Base-by-base conservation (phyloP, 2,113 vertebrate species). In the Gulo gulo region DNA sequence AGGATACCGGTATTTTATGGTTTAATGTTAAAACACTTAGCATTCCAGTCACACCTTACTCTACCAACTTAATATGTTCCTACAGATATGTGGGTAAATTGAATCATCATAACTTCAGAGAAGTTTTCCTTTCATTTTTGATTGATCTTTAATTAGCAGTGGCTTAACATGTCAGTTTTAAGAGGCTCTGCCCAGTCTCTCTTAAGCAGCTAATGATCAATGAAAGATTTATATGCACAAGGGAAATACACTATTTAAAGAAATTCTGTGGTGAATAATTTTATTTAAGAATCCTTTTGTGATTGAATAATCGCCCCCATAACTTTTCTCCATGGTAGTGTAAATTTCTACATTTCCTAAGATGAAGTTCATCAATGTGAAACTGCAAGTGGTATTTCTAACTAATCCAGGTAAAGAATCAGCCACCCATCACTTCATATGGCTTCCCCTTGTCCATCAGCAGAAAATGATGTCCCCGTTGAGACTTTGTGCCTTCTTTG, bases 91-190 rank as follows among this genome's bases (percentile, higher is more conserved):
- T 84, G 63, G 57, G 34, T 97, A 96, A 97, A 96, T 90, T 84
- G 67, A 98, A 96, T 93, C 84, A 96, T 96, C 93, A 50, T 79
- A 67, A 92, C 96, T 92, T 97, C 90, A 96, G 42, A 97, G 55
- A 97, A 87, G 50, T 59, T 12, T 29, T 95, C 9, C 50, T 74
- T 97, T 97, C 74, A 82, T 59, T 96, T 96, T 57, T 93, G 80
- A 97, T 91, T 95, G 83, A 96, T 97, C 76, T 93, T 97, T 97
- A 92, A 95, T 96, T 98, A 96, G 67, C 83, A 92, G 47, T 94
- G 83, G 69, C 86, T 97, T 97, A 96, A 94, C 67, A 81, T 95
- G 84, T 95, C 87, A 90, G 10, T 80, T 97, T 96, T 93, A 92
- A 97, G 83, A 96, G 42, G 23, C 57, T 94, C 50, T 95, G 71